Evolutionary conservation across 2,113 vertebrate genomes (phyloP), one percentile per base, ranked within the genome.

Genomic region (Boulengeromyrus knoepffleri): DNA sequence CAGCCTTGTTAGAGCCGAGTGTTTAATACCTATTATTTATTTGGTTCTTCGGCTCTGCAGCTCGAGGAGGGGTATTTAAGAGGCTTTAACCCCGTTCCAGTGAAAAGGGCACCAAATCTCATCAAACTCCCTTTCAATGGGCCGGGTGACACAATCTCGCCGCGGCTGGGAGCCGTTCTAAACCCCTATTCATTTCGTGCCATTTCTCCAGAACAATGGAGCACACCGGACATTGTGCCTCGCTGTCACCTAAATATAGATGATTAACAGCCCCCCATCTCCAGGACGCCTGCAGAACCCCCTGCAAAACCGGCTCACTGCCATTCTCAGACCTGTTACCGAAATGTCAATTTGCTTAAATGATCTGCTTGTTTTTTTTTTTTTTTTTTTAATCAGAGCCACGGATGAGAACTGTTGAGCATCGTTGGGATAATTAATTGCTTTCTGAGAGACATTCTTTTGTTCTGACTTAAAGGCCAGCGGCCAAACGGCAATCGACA

Each of bases 1-100:
- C 53, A 66, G 53, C 53, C 53, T 88, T 31, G 53, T 88, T 88
- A 62, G 3, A 62, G 36, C 24, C 87, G 5, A 36, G 21, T 88
- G 87, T 66, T 88, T 58, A 88, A 88, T 88, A 50, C 53, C 42
- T 88, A 62, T 62, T 88, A 88, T 88, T 88, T 88, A 88, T 88
- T 88, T 39, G 53, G 17, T 88, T 42, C 10, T 88, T 45, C 21
- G 3, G 27, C 39, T 88, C 56, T 0, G 19, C 87, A 66, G 87
- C 87, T 36, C 13, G 56, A 88, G 56, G 87, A 66, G 87, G 56
- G 42, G 87, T 62, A 46, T 58, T 88, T 88, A 88, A 88, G 87
- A 88, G 87, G 87, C 87, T 88, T 88, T 88, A 88, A 53, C 56
- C 87, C 56, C 10, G 56, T 88, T 66, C 87, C 52, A 62, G 87